Evolutionary conservation across 2,113 vertebrate genomes (phyloP).

Genomic region (Onychorhynchus coronatus): DNA sequence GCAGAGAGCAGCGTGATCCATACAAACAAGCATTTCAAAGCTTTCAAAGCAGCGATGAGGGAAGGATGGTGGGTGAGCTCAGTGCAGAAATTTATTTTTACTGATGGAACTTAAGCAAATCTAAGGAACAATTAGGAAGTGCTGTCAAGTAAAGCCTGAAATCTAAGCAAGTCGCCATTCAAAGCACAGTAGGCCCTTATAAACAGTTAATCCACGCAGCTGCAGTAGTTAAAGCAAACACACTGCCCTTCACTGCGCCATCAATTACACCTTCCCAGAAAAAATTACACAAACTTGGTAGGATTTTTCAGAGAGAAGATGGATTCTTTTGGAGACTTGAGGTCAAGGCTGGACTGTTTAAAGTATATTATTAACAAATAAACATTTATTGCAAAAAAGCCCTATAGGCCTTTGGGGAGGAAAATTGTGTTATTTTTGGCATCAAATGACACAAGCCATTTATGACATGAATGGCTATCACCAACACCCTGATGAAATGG

Average conservation of each 20-base stretch:
- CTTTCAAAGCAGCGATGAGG: background rate
- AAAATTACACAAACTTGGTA: conserved; percentile 80
- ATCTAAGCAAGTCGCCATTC: conserved; percentile 72
- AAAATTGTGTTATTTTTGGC: conserved; percentile 81
- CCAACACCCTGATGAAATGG: conserved; percentile 74
- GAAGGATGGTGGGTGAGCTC: conserved; percentile 53
- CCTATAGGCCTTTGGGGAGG: conserved; percentile 78
- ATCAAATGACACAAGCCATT: conserved; percentile 82
- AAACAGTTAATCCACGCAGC: conserved; percentile 72
- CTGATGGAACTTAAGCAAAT: conserved; percentile 63
- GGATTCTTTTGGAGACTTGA: conserved; percentile 78
- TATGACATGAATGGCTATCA: conserved; percentile 79
- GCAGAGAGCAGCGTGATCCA: background rate
- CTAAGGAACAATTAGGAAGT: conserved; percentile 72
- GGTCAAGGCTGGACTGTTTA: conserved; percentile 80
- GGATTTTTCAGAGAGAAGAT: conserved; percentile 80
- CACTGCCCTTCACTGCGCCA: conserved; percentile 77
- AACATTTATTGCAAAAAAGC: conserved; percentile 80
- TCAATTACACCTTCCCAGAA: conserved; percentile 80
- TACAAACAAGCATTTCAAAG: background rate
- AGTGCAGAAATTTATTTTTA: conserved; percentile 68
- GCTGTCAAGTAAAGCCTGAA: conserved; percentile 73
- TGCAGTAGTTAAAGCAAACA: conserved; percentile 82
- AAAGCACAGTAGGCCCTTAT: conserved; percentile 74
- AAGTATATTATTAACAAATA: conserved; percentile 86